Evolutionary conservation across 2,888 invertebrate genomes (phyloP).

Genomic region (Ecliptopera silaceata): DNA sequence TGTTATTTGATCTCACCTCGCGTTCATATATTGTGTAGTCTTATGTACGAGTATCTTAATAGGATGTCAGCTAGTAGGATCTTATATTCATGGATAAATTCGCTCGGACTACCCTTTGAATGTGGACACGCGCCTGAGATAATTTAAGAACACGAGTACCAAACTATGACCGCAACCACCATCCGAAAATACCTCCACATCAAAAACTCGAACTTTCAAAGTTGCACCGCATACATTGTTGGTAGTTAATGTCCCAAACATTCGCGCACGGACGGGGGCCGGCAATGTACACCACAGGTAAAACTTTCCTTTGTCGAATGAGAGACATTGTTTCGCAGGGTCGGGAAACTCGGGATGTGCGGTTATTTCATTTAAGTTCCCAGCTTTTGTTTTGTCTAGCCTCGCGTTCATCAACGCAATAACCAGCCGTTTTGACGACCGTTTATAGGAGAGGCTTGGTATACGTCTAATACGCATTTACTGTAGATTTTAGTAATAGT

Average conservation of each 20-base stretch:
- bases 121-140: background rate
- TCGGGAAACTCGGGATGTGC: slow-evolving; percentile 17
- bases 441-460: too few relatives aligned
- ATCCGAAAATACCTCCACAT: slow-evolving; percentile 22
- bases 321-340: slow-evolving; percentile 24
- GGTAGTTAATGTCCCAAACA: slow-evolving; percentile 24
- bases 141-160: background rate
- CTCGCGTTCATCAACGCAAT: background rate
- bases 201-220: slow-evolving; percentile 27
- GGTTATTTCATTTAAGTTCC: slow-evolving; percentile 25
- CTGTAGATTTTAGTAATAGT: too few relatives aligned
- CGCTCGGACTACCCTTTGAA: too few relatives aligned
- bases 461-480: too few relatives aligned
- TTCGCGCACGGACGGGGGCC: slow-evolving; percentile 13
- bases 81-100: too few relatives aligned
- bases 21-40: too few relatives aligned
- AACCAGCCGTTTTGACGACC: background rate
- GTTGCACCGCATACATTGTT: slow-evolving; percentile 28
- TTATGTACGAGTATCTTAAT: too few relatives aligned
- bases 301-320: slow-evolving; percentile 28
- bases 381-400: slow-evolving; percentile 15
- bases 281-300: slow-evolving; percentile 24
- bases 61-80: too few relatives aligned
- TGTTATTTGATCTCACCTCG: too few relatives aligned
- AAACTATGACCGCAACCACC: slow-evolving; percentile 6